Percentiles rank a stretch among this genome's conserved stretches.
phyloP scores from a whole-genome alignment of 2,888 invertebrate species.

The Platycheirus albimanus region DNA sequence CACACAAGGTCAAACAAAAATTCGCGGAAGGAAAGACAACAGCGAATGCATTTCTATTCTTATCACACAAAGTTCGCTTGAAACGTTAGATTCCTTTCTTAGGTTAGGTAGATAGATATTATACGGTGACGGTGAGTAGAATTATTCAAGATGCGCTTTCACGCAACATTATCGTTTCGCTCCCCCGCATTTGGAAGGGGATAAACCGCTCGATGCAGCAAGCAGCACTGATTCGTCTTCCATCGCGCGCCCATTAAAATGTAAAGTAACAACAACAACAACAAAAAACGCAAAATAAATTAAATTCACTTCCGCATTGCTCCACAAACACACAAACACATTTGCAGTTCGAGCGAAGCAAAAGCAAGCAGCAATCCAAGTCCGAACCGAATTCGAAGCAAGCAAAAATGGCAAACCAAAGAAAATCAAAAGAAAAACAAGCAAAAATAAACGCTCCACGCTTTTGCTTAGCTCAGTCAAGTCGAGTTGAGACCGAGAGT shows the following conservation, averaged over 20 bases:
- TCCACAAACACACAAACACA: constrained; percentile 80
- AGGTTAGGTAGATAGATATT: no score
- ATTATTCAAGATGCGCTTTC: constrained; percentile 32
- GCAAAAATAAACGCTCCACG: constrained; percentile 66
- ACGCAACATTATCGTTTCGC: constrained; percentile 22
- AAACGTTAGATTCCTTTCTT: constrained; percentile 39
- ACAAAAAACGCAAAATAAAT: constrained; percentile 78
- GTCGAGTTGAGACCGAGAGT: constrained; percentile 8
- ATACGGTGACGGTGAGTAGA: no score
- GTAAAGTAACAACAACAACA: constrained; percentile 43
- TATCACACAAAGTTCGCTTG: constrained; percentile 41
- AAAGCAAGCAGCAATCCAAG: constrained; percentile 16
- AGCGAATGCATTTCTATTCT: constrained; percentile 33
- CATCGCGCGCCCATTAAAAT: constrained; percentile 65
- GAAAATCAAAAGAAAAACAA: constrained; percentile 72
- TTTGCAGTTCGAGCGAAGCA: constrained; percentile 50
- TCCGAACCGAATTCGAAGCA: constrained; percentile 10
- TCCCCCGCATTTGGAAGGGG: constrained; percentile 66
- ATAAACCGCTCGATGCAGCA: constrained; percentile 60
- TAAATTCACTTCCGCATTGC: constrained; percentile 83
- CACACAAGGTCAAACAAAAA: constrained; percentile 64
- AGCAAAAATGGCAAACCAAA: constrained; percentile 70
- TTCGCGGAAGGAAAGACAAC: constrained; percentile 65
- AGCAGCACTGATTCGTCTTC: constrained; percentile 72
- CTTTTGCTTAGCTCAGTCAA: constrained; percentile 35